Base-by-base conservation (phyloP, 2,113 vertebrate genomes). In the Gymnocephalus cernua region DNA sequence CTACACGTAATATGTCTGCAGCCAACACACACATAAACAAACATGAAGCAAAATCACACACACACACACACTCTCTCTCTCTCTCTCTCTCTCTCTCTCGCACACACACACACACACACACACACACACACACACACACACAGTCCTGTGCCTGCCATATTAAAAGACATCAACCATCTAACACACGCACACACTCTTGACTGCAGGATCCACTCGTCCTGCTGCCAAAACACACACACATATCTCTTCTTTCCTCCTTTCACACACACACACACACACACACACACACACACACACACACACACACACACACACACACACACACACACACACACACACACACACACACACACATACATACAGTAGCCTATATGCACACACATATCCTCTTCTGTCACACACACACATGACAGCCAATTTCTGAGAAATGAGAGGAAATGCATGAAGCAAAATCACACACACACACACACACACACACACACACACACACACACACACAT, bases 331-430 rank as follows among this genome's bases (percentile, higher is more conserved):
- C 56, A 32, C 29, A 67, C 45, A 67, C 54, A 72, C 54, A 68
- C 27, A 66, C 57, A 18, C 67, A 83, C 47, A 79, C 9, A 29
- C 54, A 54, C 23, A 61, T 45, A 59, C 47, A 32, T n/a, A 79
- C 48, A 61, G 12, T 6, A 25, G 50, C 56, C 35, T 38, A 38
- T 8, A 38, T 38, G 7, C 21, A 23, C 66, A 25, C 16, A 35
- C n/a, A 1, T 19, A 19, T 66, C 50, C 48, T 29, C 56, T 76
- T 23, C 23, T 57, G 62, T 56, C 73, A 32, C 5, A 32, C 54
- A 59, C 67, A 67, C 64, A 54, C 47, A 88, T 13, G 51, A 59
- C 14, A 77, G n/a, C 47, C 56, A 64, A 63, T 77, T 86, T 51
- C 13, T 23, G 35, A 38, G 9, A 2, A 15, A 59, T 25, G 32